Evolutionary conservation across 2,888 invertebrate species (phyloP).

Genomic region (Uropetala carovei): DNA sequence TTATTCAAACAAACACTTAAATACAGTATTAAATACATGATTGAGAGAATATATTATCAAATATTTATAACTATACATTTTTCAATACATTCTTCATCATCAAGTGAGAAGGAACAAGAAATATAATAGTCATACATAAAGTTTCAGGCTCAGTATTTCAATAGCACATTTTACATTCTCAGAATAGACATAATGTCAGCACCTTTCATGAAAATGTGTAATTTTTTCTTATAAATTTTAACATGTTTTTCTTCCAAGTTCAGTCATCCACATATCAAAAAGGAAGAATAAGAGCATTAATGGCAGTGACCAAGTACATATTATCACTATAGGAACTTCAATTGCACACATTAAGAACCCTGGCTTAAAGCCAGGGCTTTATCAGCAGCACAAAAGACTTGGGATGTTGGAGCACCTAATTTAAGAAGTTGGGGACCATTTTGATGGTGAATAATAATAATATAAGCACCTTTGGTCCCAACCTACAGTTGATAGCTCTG

Average conservation of each 20-base stretch:
- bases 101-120: background rate
- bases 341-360: conserved; percentile 52
- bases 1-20: no score
- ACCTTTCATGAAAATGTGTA: conserved; percentile 43
- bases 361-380: conserved; percentile 27
- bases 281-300: conserved; percentile 40
- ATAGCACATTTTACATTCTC: conserved; percentile 15
- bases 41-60: conserved; percentile 22
- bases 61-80: conserved; percentile 56
- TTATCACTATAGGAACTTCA: conserved; percentile 59
- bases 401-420: conserved; percentile 46
- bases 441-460: conserved; percentile 19
- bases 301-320: conserved; percentile 46
- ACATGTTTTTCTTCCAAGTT: background rate
- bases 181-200: conserved; percentile 22
- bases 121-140: conserved; percentile 13
- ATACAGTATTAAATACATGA: background rate
- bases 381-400: conserved; percentile 30
- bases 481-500: background rate
- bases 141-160: conserved; percentile 31
- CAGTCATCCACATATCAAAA: background rate
- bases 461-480: background rate
- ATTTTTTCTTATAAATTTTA: conserved; percentile 18
- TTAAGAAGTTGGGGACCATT: conserved; percentile 25
- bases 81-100: conserved; percentile 44